Conservation (phyloP, 2,888 invertebrate genomes). For the Schizaphis graminum region DNA sequence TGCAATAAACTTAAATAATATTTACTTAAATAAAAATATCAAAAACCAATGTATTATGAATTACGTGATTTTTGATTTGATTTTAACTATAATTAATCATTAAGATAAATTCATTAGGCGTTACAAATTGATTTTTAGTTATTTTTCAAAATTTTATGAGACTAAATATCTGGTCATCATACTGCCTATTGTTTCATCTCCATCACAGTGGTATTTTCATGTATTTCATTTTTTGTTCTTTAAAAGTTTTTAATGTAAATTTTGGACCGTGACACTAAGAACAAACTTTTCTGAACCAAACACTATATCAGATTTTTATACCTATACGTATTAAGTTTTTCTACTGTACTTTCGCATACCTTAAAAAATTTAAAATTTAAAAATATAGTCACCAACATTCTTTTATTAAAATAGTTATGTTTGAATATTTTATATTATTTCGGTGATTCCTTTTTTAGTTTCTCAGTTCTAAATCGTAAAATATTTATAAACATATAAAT, state of each 20-base stretch:
- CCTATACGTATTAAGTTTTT: neutral
- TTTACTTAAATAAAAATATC: too few relatives aligned
- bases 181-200: neutral
- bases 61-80: neutral
- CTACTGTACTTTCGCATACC: neutral
- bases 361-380: constrained; percentile 26
- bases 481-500: neutral
- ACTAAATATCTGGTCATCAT: neutral
- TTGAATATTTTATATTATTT: neutral
- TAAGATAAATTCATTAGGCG: neutral
- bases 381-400: neutral
- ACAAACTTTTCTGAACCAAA: constrained; percentile 25
- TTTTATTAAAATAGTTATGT: neutral
- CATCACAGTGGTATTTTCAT: neutral
- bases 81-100: neutral
- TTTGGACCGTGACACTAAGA: neutral
- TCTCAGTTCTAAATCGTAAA: neutral
- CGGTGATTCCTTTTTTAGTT: neutral
- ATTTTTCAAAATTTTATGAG: neutral
- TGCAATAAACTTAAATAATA: too few relatives aligned
- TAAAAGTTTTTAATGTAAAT: constrained; percentile 15
- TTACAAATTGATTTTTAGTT: neutral
- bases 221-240: neutral
- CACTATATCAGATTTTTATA: neutral
- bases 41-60: too few relatives aligned